Evolutionary conservation across 1,140 invertebrate genomes (phyloP).

Genomic region (Drosophila fuyamai): DNA sequence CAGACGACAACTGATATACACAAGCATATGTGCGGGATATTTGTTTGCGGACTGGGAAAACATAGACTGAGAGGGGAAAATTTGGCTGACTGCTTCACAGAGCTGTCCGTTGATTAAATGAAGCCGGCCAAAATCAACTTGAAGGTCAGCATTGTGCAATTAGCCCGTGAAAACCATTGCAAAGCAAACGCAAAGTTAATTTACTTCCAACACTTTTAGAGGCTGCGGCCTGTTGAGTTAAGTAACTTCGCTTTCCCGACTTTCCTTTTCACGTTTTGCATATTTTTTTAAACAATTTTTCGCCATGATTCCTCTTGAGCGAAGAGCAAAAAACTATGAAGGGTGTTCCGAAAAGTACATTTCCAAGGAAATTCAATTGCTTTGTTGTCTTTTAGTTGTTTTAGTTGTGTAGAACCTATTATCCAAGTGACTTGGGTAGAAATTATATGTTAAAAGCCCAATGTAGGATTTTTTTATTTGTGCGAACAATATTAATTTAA

Average conservation of each 20-base stretch:
- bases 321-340: constrained; percentile 11
- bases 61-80: neutral
- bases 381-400: neutral
- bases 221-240: constrained; percentile 35
- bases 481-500: neutral
- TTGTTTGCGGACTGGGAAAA: constrained; percentile 1
- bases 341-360: constrained; percentile 14
- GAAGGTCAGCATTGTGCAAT: constrained; percentile 76
- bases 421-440: no score
- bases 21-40: constrained; percentile 12
- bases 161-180: constrained; percentile 62
- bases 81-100: neutral
- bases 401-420: neutral
- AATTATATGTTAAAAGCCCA: no score
- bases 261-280: constrained; percentile 16
- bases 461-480: no score
- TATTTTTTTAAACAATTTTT: constrained; percentile 52
- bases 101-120: constrained; percentile 67
- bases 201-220: constrained; percentile 59
- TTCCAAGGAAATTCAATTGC: constrained; percentile 17
- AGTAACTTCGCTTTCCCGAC: constrained; percentile 45
- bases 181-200: constrained; percentile 71
- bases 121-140: constrained; percentile 60
- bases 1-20: constrained; percentile 19
- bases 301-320: constrained; percentile 31